Evolutionary conservation across 1,140 invertebrate genomes (phyloP).

Genomic region (Arctopsyche grandis): DNA sequence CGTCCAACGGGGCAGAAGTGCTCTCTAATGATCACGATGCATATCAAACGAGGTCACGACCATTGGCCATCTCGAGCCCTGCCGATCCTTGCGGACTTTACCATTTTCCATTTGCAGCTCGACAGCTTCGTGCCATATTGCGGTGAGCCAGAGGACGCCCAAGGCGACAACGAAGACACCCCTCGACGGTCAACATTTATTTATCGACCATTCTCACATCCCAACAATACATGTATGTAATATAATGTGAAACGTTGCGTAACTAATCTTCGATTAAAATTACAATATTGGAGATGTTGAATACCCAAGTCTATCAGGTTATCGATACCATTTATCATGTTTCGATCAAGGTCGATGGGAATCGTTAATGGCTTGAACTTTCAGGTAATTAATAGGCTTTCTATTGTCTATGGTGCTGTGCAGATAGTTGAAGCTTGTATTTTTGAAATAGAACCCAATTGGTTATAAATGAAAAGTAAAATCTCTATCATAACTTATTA

Average conservation of each 20-base stretch:
- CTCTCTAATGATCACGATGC: slow-evolving; percentile 54
- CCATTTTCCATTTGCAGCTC: slow-evolving; percentile 25
- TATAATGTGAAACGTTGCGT: no score
- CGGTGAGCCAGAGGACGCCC: background rate
- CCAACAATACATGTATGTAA: no score
- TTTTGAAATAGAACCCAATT: no score
- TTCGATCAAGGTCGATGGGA: slow-evolving; percentile 15
- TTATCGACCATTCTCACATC: slow-evolving; percentile 14
- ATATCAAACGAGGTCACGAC: slow-evolving; percentile 53
- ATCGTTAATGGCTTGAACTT: slow-evolving; percentile 1
- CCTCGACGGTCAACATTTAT: slow-evolving; percentile 28
- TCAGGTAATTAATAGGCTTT: slow-evolving; percentile 17
- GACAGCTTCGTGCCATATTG: slow-evolving; percentile 34
- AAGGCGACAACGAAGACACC: background rate
- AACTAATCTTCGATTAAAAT: slow-evolving; percentile 5
- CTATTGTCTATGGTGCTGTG: background rate
- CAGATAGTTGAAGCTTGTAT: no score
- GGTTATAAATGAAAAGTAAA: no score
- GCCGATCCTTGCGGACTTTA: background rate
- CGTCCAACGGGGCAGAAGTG: slow-evolving; percentile 41
- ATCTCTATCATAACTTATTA: no score
- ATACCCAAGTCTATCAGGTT: background rate
- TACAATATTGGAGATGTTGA: background rate
- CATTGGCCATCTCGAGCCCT: slow-evolving; percentile 37
- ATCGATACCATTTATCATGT: slow-evolving; percentile 14